Conservation (phyloP, 2,888 invertebrate species). For the Syritta pipiens region DNA sequence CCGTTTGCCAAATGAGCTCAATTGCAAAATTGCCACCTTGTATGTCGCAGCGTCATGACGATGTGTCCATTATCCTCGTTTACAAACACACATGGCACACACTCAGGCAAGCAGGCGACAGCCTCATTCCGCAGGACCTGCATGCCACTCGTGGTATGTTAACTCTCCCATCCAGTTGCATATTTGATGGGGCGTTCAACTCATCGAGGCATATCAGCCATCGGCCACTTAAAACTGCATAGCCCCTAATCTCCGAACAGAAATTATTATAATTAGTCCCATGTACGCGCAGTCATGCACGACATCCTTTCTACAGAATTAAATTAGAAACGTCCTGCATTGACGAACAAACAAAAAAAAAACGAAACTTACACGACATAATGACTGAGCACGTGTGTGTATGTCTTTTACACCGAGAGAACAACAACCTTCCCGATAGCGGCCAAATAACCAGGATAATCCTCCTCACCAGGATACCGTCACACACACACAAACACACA, state of each 20-base stretch:
- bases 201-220: conserved; percentile 64
- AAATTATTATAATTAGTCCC: conserved; percentile 68
- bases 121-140: conserved; percentile 14
- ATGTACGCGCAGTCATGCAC: conserved; percentile 66
- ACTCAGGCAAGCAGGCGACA: neutral
- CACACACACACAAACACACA: neutral
- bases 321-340: conserved; percentile 60
- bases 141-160: neutral
- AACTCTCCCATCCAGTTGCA: conserved; percentile 34
- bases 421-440: conserved; percentile 57
- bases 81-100: neutral
- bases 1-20: conserved; percentile 66
- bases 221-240: conserved; percentile 67
- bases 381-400: neutral
- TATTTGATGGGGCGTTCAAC: conserved; percentile 55
- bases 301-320: conserved; percentile 66
- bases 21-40: conserved; percentile 57
- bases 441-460: conserved; percentile 59
- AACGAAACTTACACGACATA: conserved; percentile 39
- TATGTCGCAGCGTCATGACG: neutral
- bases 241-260: conserved; percentile 62
- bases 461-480: conserved; percentile 50
- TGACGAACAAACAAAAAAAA: no score
- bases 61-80: conserved; percentile 35
- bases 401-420: conserved; percentile 3